Conservation (phyloP, 1,140 invertebrate genomes). For the Tetraneura akinire region DNA sequence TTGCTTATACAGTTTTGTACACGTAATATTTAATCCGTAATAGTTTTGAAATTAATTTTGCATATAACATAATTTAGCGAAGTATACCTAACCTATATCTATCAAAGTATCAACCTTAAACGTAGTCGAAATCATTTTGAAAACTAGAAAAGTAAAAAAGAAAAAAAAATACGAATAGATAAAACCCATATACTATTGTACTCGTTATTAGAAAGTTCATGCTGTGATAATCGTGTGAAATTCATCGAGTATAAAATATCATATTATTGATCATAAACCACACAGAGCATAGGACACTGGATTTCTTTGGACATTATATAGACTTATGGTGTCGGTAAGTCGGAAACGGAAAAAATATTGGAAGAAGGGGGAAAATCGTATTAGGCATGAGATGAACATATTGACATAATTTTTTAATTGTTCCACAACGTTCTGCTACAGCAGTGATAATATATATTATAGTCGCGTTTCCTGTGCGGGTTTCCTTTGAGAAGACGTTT, state of each 20-base stretch:
- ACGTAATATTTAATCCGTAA: too few species aligned
- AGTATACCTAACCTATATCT: too few species aligned
- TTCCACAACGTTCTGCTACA: constrained; percentile 22
- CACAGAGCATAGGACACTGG: neutral
- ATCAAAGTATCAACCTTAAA: too few species aligned
- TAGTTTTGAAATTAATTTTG: too few species aligned
- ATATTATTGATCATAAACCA: constrained; percentile 11
- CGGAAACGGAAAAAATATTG: too few species aligned
- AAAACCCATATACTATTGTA: too few species aligned
- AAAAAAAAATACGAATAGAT: too few species aligned
- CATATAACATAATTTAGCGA: too few species aligned
- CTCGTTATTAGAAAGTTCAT: constrained; percentile 13
- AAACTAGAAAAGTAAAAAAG: too few species aligned
- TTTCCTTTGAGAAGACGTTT: constrained; percentile 11
- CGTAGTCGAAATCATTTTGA: too few species aligned
- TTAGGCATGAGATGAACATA: constrained; percentile 37
- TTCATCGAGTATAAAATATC: neutral
- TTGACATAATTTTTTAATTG: constrained; percentile 37
- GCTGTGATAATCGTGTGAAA: constrained; percentile 10
- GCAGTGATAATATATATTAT: neutral
- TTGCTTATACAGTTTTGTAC: too few species aligned
- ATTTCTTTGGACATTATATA: constrained; percentile 35
- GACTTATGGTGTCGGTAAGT: too few species aligned
- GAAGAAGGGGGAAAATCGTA: neutral
- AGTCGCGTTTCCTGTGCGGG: constrained; percentile 12